Evolutionary conservation across 2,797 vertebrate species (phyloP), one percentile per base, ranked within the genome.

Genomic region (Ataeniobius toweri): DNA sequence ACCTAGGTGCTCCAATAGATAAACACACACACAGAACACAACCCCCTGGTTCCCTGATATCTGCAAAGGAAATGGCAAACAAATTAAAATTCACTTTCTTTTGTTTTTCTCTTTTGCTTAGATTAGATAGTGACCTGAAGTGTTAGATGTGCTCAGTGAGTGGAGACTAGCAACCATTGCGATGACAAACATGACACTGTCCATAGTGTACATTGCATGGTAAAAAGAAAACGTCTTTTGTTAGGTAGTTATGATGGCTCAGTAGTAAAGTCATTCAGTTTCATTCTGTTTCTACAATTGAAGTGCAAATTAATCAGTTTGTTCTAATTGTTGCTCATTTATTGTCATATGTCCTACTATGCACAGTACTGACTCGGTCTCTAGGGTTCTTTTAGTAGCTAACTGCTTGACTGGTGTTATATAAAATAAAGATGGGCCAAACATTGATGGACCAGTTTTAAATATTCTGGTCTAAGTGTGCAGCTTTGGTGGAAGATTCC

Each of bases 131-230:
- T 86, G 81, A 94, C 92, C 84, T 82, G 93, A 95, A 88, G 95
- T 24, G 93, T 90, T 84, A 75, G 71, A 51, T 72, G 75, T 70
- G 80, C 72, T 76, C 78, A 95, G 95, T 96, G 96, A 96, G 28
- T 0, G 91, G 93, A 96, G 88, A 89, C 72, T 89, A 88, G 87
- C 90, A 92, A 89, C 86, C 74, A 20, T 83, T 73, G 24, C 77
- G 74, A 82, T 83, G 83, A 79, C 81, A 90, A 83, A 85, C 82
- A 85, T 88, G 86, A 89, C 74, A 83, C 85, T 85, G 89, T 65
- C 46, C 20, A 67, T 73, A 76, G 67, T 61, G 7, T 71, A 79
- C 36, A 58, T n/a, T 55, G 44, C 55, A 13, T n/a, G n/a, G 74
- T 56, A 71, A 48, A 75, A 75, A 80, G 48, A 74, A 65, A 12